These are phyloP conservation scores for Conus ventricosus DNA, from an alignment of 1,140 invertebrate species.

Conservation along the genomic window DNA sequence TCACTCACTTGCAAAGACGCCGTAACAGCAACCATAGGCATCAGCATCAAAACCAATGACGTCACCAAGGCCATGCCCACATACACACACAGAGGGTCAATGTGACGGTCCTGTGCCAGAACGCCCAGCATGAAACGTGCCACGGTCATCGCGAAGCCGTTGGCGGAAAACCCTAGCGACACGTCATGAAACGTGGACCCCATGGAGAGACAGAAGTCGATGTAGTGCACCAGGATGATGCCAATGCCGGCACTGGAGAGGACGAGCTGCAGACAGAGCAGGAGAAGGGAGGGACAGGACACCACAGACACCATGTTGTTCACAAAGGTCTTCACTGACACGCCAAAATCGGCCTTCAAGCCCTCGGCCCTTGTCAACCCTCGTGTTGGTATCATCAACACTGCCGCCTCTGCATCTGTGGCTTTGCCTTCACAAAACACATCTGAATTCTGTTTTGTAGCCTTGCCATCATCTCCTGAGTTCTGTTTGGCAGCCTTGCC, in stretches of 20 bases:
- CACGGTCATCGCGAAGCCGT: conserved; percentile 20
- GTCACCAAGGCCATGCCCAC: conserved; percentile 13
- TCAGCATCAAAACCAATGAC: not conserved
- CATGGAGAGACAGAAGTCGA: not conserved
- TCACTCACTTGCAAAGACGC: not conserved
- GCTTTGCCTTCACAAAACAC: no score
- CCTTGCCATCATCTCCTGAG: no score
- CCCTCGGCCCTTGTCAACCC: not conserved
- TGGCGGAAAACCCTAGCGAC: not conserved
- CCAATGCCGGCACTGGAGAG: conserved; percentile 10
- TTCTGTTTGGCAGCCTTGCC: no score
- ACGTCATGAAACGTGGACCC: not conserved
- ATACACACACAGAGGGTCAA: conserved; percentile 12
- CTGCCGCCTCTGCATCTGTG: not conserved
- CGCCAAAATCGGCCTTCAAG: not conserved
- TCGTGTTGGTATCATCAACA: not conserved
- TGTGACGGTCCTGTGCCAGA: conserved; percentile 25
- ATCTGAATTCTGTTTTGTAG: not conserved
- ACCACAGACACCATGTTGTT: not conserved
- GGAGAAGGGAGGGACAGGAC: not conserved
- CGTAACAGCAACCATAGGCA: conserved; percentile 22
- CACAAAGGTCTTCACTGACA: not conserved
- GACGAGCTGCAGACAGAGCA: conserved; percentile 21
- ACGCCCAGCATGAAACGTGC: conserved; percentile 30
- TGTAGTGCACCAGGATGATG: conserved; percentile 31